Evolutionary conservation across 2,113 vertebrate genomes (phyloP), one percentile per base, ranked within the genome.

Genomic region (Lepus americanus): DNA sequence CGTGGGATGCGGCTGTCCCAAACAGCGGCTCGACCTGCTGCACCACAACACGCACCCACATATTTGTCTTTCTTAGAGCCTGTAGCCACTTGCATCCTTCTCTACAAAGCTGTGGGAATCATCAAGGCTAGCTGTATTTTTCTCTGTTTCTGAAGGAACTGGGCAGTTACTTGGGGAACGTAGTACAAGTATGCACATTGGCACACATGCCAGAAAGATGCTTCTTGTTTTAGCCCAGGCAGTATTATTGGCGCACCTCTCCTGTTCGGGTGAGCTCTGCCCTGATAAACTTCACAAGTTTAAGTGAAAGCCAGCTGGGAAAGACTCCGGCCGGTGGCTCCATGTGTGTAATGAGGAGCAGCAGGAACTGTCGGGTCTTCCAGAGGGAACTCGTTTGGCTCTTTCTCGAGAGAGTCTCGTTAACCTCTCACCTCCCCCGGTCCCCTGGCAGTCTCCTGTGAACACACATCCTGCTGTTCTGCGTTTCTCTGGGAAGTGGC

Each of bases 221-320:
- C 67, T 92, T 92, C 93, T 87, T 76, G 44, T 91, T 97, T 94
- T 85, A 97, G 72, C 51, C 84, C 55, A 95, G 96, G 78, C 93
- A 31, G 86, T 78, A 67, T 74, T 96, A 95, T 96, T 97, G 95
- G 80, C 79, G 87, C 92, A 86, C 87, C 20, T 87, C 31, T 1
- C 17, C 61, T 90, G 91, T 90, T 93, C 95, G 93, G 95, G 97
- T 61, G 90, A 88, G 67, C 73, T 88, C 67, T 93, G 91, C 20
- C 85, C 69, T 92, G 84, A 90, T 94, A 64, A 96, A 93, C 77
- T 63, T 92, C 20, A 49, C n/a, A 81, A 84, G 33, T 90, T 64
- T n/a, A 90, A 92, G 67, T 90, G 77, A 91, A 81, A 94, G 74
- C 23, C 76, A 78, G 86, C 74, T 63, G 63, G 59, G 36, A 80